phyloP scores from a whole-genome alignment of 2,113 vertebrate species.

The Poeciliopsis prolifica region DNA sequence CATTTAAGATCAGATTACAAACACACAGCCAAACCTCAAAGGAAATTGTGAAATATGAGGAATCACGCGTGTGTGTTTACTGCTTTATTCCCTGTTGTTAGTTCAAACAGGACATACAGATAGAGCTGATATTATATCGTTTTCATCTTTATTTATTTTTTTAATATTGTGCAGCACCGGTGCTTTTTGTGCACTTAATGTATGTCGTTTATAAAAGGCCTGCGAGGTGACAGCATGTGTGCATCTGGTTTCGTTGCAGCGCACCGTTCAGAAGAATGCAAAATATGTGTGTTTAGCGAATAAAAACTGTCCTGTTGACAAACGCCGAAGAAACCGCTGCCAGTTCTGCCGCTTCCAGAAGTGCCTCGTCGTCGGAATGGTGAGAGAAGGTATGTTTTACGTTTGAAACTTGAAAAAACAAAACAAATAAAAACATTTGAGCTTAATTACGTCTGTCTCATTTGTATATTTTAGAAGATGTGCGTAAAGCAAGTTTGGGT shows the following conservation, averaged over 20 bases:
- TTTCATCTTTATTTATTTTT: slow-evolving; percentile 3
- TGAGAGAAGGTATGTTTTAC: slow-evolving; percentile 91
- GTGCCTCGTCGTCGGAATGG: slow-evolving; percentile 97
- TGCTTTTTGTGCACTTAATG: background rate
- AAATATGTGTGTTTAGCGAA: slow-evolving; percentile 99
- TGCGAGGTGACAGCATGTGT: slow-evolving; percentile 12
- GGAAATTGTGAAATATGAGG: slow-evolving; percentile 86
- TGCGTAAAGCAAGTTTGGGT: slow-evolving; percentile 11
- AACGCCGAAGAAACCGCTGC: slow-evolving; percentile 93
- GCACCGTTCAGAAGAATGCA: slow-evolving; percentile 98
- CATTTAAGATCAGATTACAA: background rate
- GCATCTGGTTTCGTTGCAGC: slow-evolving; percentile 74
- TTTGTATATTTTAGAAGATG: background rate
- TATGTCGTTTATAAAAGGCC: slow-evolving; percentile 9
- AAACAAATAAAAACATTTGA: background rate
- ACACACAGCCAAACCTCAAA: slow-evolving; percentile 84
- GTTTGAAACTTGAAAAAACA: background rate
- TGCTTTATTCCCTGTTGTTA: slow-evolving; percentile 77
- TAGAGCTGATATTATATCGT: slow-evolving; percentile 43
- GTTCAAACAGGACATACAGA: slow-evolving; percentile 73
- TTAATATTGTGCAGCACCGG: background rate
- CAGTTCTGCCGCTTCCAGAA: slow-evolving; percentile 97
- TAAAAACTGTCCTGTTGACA: slow-evolving; percentile 98
- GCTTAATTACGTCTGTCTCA: background rate
- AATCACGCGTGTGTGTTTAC: slow-evolving; percentile 86